phyloP scores from a whole-genome alignment of 2,797 vertebrate genomes.

The Tolypeutes matacus region DNA sequence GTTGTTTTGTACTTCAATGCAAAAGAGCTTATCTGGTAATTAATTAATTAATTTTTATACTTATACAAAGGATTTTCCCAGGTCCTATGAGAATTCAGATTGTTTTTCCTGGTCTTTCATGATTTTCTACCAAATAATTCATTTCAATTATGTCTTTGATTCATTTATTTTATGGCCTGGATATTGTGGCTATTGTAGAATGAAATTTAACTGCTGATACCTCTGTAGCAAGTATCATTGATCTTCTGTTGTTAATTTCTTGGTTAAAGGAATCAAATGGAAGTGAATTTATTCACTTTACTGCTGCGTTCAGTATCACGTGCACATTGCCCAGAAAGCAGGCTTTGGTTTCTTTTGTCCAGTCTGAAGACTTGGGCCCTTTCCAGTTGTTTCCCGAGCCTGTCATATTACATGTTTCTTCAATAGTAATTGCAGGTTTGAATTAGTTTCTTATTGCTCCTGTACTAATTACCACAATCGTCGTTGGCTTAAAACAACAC shows the following conservation, averaged over 20 bases:
- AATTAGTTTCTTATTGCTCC: not conserved
- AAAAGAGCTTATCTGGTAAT: not conserved
- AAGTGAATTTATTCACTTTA: conserved; percentile 74
- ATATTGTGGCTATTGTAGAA: conserved; percentile 69
- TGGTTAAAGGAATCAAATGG: conserved; percentile 69
- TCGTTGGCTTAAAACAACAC: not conserved
- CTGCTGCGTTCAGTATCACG: conserved; percentile 56
- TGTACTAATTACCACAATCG: not conserved
- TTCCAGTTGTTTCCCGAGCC: conserved; percentile 1
- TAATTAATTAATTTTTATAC: not conserved
- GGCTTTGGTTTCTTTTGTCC: conserved; percentile 64
- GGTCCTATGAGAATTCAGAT: not conserved
- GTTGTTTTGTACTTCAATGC: not conserved
- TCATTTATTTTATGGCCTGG: not conserved
- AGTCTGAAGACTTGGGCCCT: conserved; percentile 74
- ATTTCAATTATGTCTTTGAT: not conserved
- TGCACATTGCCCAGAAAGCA: conserved; percentile 37
- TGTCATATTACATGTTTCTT: conserved; percentile 35
- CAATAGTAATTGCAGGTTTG: not conserved
- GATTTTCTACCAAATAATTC: not conserved
- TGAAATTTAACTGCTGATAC: conserved; percentile 50
- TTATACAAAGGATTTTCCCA: not conserved
- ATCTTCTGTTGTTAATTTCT: conserved; percentile 68
- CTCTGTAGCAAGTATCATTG: conserved; percentile 58
- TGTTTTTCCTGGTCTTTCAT: not conserved